Evolutionary conservation across 1,140 invertebrate species (phyloP), one percentile per base, ranked within the genome.

Genomic region (Bilobella aurantiaca): DNA sequence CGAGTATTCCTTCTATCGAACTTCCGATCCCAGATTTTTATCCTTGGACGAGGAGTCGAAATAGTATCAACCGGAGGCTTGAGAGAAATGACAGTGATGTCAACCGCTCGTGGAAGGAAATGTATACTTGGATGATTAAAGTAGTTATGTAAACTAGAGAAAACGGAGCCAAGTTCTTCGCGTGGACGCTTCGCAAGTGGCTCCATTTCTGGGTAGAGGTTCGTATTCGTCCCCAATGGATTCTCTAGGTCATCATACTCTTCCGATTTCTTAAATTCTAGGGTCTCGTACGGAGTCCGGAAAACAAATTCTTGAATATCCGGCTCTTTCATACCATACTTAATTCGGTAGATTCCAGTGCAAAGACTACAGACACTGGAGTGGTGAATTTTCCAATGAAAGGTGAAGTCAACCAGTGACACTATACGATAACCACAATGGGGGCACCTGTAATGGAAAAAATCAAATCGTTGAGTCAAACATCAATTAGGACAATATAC

Each of bases 351-450:
- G 12, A 76, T 70, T 34, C 73, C 68, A 3, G 74, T 69, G 66
- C 75, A 76, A 1, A 74, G 64, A 30, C 70, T 68, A 49, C 76
- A 77, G n/a, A 76, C 59, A 27, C 72, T 70, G 1, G 56, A 37
- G 66, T 77, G 76, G 57, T 77, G 76, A 30, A 65, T 68, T n/a
- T 71, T 67, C 74, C 73, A 76, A 47, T 77, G 76, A 23, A 73
- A 57, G 34, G 70, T 73, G 47, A 74, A 74, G 5, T 64, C 58
- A 53, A 69, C 66, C 46, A 69, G 62, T 16, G 69, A 67, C 1
- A 67, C 66, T 29, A 75, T 60, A 37, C 63, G 58, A 31, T 74
- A 66, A 14, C 74, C 76, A 69, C 77, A 78, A 64, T 78, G 77
- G 1, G 76, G 76, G 67, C 77, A 80, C 46, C 75, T 70, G 59